These are phyloP conservation scores for Ichneumon xanthorius DNA, from an alignment of 2,888 invertebrate genomes.

Conservation along the genomic window DNA sequence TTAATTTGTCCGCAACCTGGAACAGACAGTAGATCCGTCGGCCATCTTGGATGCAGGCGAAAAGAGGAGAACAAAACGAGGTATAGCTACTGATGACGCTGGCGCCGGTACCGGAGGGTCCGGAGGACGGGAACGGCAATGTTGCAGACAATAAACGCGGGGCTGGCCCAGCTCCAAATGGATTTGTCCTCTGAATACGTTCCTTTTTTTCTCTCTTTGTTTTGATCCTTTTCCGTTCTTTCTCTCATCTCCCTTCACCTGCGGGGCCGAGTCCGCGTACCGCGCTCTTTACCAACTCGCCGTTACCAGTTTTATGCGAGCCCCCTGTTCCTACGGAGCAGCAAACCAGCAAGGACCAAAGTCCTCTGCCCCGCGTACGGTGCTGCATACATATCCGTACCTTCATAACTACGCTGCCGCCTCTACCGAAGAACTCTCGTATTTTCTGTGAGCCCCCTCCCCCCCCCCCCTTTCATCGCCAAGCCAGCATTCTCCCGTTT, in stretches of 20 bases:
- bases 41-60: slow-evolving; percentile 56
- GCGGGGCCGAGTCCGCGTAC: slow-evolving; percentile 53
- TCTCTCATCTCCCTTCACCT: slow-evolving; percentile 62
- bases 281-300: slow-evolving; percentile 55
- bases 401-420: slow-evolving; percentile 33
- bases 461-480: slow-evolving; percentile 9
- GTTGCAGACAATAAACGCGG: slow-evolving; percentile 64
- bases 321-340: slow-evolving; percentile 57
- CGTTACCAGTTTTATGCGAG: slow-evolving; percentile 56
- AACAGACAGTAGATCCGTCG: slow-evolving; percentile 2
- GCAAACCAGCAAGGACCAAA: slow-evolving; percentile 49
- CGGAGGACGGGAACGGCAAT: slow-evolving; percentile 48
- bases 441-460: slow-evolving; percentile 44
- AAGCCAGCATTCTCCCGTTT: slow-evolving; percentile 8
- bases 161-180: slow-evolving; percentile 71
- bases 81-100: slow-evolving; percentile 52
- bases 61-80: slow-evolving; percentile 18
- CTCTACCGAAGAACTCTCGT: slow-evolving; percentile 42
- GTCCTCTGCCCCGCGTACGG: slow-evolving; percentile 40
- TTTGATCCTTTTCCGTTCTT: slow-evolving; percentile 25
- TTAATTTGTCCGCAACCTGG: neutral
- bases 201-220: slow-evolving; percentile 42
- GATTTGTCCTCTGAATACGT: slow-evolving; percentile 68
- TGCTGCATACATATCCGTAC: slow-evolving; percentile 22
- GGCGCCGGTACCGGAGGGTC: slow-evolving; percentile 29